phyloP scores from a whole-genome alignment of 2,888 invertebrate genomes.

The Drosophila eohydei region DNA sequence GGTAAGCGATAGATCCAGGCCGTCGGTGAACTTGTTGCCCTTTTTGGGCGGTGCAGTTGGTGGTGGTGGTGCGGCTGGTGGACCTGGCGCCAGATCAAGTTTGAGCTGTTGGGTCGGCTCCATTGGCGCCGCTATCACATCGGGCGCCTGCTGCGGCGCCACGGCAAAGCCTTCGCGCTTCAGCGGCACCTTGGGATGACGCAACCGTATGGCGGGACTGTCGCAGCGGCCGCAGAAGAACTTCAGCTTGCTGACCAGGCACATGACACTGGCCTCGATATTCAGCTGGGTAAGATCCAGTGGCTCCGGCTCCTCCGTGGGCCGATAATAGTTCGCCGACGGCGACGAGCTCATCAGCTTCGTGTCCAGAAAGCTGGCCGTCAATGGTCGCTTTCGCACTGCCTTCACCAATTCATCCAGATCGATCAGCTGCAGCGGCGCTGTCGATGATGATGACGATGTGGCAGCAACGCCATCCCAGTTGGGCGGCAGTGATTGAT shows the following conservation, averaged over 20 bases:
- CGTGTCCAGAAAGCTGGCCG: conserved; percentile 86
- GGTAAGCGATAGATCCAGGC: conserved; percentile 89
- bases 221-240: conserved; percentile 91
- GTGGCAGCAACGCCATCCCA: conserved; percentile 38
- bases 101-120: conserved; percentile 42
- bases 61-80: neutral
- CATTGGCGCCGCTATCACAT: conserved; percentile 78
- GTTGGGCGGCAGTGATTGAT: conserved; percentile 80
- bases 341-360: conserved; percentile 85
- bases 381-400: conserved; percentile 40
- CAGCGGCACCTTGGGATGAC: conserved; percentile 85
- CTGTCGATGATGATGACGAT: too few relatives aligned
- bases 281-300: conserved; percentile 94
- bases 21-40: conserved; percentile 91
- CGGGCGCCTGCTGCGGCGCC: conserved; percentile 75
- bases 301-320: conserved; percentile 93
- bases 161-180: conserved; percentile 81
- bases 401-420: conserved; percentile 47
- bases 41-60: conserved; percentile 83
- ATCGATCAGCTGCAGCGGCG: conserved; percentile 60
- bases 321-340: conserved; percentile 91
- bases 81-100: conserved; percentile 58
- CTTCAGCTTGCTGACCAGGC: conserved; percentile 92
- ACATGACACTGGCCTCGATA: conserved; percentile 94
- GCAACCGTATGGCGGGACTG: conserved; percentile 89